These are phyloP conservation scores for Epinephelus cyanopodus DNA, from an alignment of 2,113 vertebrate species.

Conservation along the genomic window DNA sequence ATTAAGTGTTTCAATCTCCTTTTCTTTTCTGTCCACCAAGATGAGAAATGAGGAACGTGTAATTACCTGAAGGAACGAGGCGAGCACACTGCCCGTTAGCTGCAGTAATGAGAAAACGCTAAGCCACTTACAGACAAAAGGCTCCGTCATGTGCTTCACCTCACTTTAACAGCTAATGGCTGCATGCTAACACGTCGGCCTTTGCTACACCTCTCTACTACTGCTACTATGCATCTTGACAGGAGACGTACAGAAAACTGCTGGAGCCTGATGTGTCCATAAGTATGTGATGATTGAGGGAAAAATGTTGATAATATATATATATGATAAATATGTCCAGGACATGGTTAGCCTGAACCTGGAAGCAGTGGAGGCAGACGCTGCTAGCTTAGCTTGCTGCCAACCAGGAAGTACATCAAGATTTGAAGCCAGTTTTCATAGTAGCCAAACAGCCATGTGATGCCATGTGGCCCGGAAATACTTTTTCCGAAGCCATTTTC, in stretches of 20 bases:
- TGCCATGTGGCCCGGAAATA: no score
- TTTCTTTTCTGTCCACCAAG: constrained; percentile 24
- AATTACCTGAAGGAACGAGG: constrained; percentile 62
- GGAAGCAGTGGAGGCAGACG: neutral
- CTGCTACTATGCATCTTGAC: neutral
- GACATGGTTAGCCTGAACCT: neutral
- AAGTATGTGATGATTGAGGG: neutral
- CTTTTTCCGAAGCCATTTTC: no score
- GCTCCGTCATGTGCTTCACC: constrained; percentile 53
- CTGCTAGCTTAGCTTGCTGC: neutral
- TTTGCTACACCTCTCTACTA: constrained; percentile 14
- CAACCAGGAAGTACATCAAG: no score
- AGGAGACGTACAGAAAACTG: neutral
- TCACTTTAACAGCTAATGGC: constrained; percentile 54
- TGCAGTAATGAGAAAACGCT: constrained; percentile 68
- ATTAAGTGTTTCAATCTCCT: constrained; percentile 34
- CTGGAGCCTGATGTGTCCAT: neutral
- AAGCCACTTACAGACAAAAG: constrained; percentile 65
- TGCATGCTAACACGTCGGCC: constrained; percentile 23
- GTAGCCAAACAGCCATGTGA: no score
- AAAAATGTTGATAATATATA: no score
- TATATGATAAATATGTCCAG: neutral
- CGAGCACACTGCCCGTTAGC: constrained; percentile 35
- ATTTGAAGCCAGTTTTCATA: neutral
- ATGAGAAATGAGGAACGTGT: constrained; percentile 58